phyloP scores from a whole-genome alignment of 2,888 invertebrate species.

The Kryphioiulus occultus region DNA sequence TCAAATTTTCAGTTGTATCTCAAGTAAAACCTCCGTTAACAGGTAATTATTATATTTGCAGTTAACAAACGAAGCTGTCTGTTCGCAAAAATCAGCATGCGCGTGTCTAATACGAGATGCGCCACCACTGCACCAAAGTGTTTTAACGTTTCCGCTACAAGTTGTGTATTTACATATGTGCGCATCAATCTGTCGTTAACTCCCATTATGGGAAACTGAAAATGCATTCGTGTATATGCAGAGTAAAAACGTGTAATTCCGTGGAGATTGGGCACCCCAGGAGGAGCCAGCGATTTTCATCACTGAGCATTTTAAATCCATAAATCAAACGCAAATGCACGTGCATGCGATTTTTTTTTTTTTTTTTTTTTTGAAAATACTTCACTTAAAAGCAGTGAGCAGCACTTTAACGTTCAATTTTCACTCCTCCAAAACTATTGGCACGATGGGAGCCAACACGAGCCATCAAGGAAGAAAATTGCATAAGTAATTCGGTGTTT shows the following conservation, averaged over 20 bases:
- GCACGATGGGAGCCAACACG: neutral
- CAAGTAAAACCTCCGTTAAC: too few relatives aligned
- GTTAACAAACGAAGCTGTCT: too few relatives aligned
- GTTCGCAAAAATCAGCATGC: too few relatives aligned
- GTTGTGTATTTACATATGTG: neutral
- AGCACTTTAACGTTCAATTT: constrained; percentile 18
- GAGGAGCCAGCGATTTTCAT: neutral
- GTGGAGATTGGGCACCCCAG: neutral
- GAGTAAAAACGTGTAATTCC: neutral
- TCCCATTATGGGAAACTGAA: neutral
- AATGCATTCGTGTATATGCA: neutral
- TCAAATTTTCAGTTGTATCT: too few relatives aligned
- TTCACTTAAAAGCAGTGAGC: neutral
- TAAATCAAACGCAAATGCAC: constrained; percentile 28
- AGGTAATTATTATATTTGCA: too few relatives aligned
- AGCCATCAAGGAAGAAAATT: neutral
- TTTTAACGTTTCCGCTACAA: neutral
- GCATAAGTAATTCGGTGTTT: neutral
- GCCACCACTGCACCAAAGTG: neutral
- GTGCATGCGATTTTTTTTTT: too few relatives aligned
- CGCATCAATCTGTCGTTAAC: neutral
- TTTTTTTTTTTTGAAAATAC: neutral
- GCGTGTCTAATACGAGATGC: too few relatives aligned
- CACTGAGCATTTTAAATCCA: constrained; percentile 2
- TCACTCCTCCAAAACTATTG: neutral